Conservation (phyloP, 2,888 invertebrate species). For the Ormyrus nitidulus region DNA sequence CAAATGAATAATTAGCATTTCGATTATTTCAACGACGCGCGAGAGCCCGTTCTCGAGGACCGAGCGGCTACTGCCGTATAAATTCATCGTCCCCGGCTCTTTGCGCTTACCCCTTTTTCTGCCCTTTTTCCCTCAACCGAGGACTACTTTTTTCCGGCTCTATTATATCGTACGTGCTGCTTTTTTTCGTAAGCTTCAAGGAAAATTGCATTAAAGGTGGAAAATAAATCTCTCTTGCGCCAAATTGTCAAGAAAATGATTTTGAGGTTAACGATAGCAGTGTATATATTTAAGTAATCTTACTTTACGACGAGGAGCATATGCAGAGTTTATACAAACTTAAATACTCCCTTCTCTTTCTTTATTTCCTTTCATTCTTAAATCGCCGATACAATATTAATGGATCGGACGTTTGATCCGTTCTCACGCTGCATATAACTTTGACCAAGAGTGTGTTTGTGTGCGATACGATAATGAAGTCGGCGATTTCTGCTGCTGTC, state of each 20-base stretch:
- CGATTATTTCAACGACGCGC: slow-evolving; percentile 68
- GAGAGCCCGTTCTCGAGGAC: slow-evolving; percentile 16
- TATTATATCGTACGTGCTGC: not conserved
- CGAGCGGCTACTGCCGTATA: not conserved
- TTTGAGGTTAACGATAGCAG: too few relatives aligned
- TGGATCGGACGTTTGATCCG: slow-evolving; percentile 28
- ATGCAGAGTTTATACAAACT: too few relatives aligned
- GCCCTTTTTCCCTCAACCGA: not conserved
- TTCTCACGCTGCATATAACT: too few relatives aligned
- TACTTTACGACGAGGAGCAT: too few relatives aligned
- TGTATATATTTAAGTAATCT: too few relatives aligned
- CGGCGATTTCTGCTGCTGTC: slow-evolving; percentile 33
- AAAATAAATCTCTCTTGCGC: too few relatives aligned
- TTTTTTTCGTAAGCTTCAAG: slow-evolving; percentile 1
- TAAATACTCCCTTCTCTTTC: not conserved
- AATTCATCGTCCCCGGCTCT: slow-evolving; percentile 22
- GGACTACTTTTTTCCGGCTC: not conserved
- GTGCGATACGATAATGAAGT: slow-evolving; percentile 22
- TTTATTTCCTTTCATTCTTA: slow-evolving; percentile 14
- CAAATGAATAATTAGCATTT: slow-evolving; percentile 72
- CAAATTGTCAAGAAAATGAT: too few relatives aligned
- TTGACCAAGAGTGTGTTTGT: not conserved
- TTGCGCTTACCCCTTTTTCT: not conserved
- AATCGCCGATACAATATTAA: slow-evolving; percentile 29
- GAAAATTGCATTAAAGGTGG: too few relatives aligned